These are phyloP conservation scores for Phymorhynchus buccinoides DNA, from an alignment of 1,140 invertebrate genomes.

Conservation along the genomic window DNA sequence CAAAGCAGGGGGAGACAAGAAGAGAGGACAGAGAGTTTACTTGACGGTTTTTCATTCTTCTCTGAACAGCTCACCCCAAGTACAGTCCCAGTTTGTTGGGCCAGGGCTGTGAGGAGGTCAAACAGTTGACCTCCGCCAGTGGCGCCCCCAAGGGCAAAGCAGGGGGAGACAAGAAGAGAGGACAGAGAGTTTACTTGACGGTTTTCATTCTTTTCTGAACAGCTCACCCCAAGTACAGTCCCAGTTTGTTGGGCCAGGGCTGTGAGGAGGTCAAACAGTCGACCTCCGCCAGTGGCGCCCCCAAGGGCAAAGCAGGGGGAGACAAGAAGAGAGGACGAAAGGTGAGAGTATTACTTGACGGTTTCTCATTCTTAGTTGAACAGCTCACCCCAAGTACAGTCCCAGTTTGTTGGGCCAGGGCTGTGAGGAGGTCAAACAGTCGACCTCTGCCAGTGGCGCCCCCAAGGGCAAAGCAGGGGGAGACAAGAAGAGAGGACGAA, in stretches of 20 bases:
- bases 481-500: background rate
- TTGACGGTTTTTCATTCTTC: no score
- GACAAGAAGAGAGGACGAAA: background rate
- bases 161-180: no score
- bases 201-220: background rate
- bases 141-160: no score
- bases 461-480: slow-evolving; percentile 1
- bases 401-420: slow-evolving; percentile 24
- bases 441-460: background rate
- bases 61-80: no score
- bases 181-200: background rate
- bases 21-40: background rate
- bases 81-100: no score
- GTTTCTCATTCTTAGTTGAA: background rate
- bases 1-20: background rate
- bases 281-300: background rate
- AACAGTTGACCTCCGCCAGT: no score
- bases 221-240: slow-evolving; percentile 31
- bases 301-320: slow-evolving; percentile 4
- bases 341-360: background rate
- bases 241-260: slow-evolving; percentile 22
- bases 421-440: slow-evolving; percentile 3
- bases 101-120: no score
- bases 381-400: slow-evolving; percentile 30
- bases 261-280: slow-evolving; percentile 8